Conservation (phyloP, 1,140 invertebrate species). For the Anoplolepis gracilipes region DNA sequence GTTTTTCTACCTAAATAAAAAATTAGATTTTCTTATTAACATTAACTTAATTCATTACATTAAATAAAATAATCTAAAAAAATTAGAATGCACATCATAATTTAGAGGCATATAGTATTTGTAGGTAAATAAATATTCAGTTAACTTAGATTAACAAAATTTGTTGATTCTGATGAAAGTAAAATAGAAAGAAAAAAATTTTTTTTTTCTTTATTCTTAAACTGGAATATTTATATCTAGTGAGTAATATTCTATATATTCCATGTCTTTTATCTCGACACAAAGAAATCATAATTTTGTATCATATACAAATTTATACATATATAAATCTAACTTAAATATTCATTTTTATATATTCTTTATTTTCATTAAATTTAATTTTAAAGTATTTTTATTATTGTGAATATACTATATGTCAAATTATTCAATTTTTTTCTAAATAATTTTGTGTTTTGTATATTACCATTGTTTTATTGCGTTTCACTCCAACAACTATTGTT, state of each 20-base stretch:
- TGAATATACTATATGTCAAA: neutral
- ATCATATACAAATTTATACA: too few species aligned
- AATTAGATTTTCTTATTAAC: neutral
- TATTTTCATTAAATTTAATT: too few species aligned
- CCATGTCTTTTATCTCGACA: too few species aligned
- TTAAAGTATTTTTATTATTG: neutral
- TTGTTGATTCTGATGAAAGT: too few species aligned
- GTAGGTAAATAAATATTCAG: neutral
- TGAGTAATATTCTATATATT: too few species aligned
- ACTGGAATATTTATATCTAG: too few species aligned
- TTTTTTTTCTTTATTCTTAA: too few species aligned
- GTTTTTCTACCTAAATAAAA: slow-evolving; percentile 84
- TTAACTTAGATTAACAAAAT: neutral
- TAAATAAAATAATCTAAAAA: neutral
- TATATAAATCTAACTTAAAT: too few species aligned
- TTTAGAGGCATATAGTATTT: neutral
- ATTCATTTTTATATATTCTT: too few species aligned
- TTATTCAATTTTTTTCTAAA: neutral
- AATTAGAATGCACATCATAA: neutral
- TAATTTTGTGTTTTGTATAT: neutral
- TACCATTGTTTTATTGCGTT: slow-evolving; percentile 93
- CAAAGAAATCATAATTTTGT: too few species aligned
- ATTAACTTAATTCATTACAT: neutral
- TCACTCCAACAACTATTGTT: slow-evolving; percentile 93
- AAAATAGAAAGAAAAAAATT: too few species aligned